phyloP scores from a whole-genome alignment of 2,113 vertebrate species.

The Elaphurus davidianus region DNA sequence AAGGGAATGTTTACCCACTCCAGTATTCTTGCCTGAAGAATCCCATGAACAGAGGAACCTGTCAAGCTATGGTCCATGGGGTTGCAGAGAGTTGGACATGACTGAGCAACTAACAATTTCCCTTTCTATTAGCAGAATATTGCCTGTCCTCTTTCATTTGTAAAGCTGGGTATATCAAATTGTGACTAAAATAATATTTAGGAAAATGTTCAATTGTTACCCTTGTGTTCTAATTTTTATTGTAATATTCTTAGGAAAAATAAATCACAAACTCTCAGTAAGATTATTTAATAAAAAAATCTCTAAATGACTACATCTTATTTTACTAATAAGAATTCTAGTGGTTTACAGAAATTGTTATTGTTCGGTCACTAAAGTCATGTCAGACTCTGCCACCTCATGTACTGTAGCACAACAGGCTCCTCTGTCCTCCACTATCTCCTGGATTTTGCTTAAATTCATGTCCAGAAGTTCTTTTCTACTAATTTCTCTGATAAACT shows the following conservation, averaged over 20 bases:
- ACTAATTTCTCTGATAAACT: not conserved
- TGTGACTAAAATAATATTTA: not conserved
- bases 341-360: not conserved
- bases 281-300: not conserved
- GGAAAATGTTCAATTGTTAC: not conserved
- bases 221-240: not conserved
- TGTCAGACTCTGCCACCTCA: not conserved
- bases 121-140: not conserved
- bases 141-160: not conserved
- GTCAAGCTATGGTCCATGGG: not conserved
- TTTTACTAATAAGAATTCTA: not conserved
- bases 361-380: not conserved
- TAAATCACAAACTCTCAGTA: not conserved
- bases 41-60: not conserved
- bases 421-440: not conserved
- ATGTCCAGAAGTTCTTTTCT: not conserved
- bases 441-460: not conserved
- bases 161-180: not conserved
- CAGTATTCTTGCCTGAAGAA: not conserved
- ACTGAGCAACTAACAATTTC: not conserved
- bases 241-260: not conserved
- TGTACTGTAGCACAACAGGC: not conserved
- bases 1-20: not conserved
- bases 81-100: not conserved
- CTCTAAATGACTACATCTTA: not conserved